phyloP scores from a whole-genome alignment of 2,113 vertebrate species.

The Gallinago jamesoni region DNA sequence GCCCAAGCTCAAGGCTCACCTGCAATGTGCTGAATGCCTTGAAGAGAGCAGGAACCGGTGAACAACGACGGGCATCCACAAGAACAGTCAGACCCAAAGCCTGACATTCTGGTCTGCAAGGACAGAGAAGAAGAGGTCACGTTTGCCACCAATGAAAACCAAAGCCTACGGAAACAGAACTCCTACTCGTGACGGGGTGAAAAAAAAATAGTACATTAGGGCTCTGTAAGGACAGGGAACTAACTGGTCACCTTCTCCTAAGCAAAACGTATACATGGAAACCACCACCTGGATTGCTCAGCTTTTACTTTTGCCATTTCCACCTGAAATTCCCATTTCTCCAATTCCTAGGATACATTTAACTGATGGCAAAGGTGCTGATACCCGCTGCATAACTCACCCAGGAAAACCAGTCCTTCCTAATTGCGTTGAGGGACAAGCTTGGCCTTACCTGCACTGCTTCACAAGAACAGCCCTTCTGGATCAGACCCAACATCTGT shows the following conservation, averaged over 20 bases:
- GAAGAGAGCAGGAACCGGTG: conserved; percentile 77
- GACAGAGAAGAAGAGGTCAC: neutral
- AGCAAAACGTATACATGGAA: neutral
- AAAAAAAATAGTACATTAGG: neutral
- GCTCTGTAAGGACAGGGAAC: neutral
- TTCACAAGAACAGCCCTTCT: neutral
- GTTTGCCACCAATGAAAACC: neutral
- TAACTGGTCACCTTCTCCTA: neutral
- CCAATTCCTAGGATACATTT: neutral
- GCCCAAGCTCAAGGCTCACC: conserved; percentile 60
- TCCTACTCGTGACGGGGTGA: neutral
- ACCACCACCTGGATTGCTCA: neutral
- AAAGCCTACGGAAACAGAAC: neutral
- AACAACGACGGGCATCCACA: conserved; percentile 81
- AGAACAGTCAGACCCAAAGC: conserved; percentile 81
- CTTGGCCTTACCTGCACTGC: neutral
- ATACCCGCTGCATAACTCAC: neutral
- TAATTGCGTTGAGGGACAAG: neutral
- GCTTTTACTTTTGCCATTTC: neutral
- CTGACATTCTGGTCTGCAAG: conserved; percentile 77
- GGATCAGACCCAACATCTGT: neutral
- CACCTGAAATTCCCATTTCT: neutral
- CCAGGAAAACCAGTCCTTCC: neutral
- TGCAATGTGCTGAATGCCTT: conserved; percentile 76
- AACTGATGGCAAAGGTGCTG: neutral